Base-by-base conservation (phyloP, 2,113 vertebrate species). In the Melanostigma gelatinosum region DNA sequence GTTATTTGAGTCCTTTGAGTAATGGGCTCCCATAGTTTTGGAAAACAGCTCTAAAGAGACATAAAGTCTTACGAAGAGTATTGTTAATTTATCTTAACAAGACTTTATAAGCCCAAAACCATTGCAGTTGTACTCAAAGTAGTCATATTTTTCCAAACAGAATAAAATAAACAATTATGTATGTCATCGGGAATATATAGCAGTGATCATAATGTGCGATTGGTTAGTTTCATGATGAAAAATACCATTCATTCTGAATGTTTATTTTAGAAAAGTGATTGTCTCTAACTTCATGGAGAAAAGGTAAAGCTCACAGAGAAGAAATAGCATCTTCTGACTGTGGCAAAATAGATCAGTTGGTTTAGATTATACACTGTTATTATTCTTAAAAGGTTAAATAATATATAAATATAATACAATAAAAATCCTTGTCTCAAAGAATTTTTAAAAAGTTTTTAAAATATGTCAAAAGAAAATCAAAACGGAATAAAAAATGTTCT, bases 191-290 rank as follows among this genome's bases (percentile, higher is more conserved):
- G 50, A 52, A 58, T 63, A 61, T 62, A 50, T 48, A 50, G 70
- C 20, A 40, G 55, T 71, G 12, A 67, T 69, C 67, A 68, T 65
- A 72, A 68, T 15, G 10, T 73, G 24, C 84, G 52, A 64, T 61
- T 60, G 73, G 77, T 76, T 60, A 64, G 7, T 55, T 86, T 72
- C 8, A 83, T 77, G 54, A 69, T 72, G 40, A 60, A 85, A 66
- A 60, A 52, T 77, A 29, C 63, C 18, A 66, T 80, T 67, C 2
- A 64, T 69, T 61, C 69, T 69, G 65, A 38, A 69, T 60, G 40
- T 46, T 48, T 50, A 57, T 82, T 46, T 82, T 58, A 65, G 38
- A 75, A 58, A 0, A 27, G 7, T 50, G 2, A 20, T 34, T 34
- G 29, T 73, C 50, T 77, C 2, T 13, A 60, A 58, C n/a, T 68